Base-by-base conservation (phyloP, 2,113 vertebrate species). In the Petaurus breviceps region DNA sequence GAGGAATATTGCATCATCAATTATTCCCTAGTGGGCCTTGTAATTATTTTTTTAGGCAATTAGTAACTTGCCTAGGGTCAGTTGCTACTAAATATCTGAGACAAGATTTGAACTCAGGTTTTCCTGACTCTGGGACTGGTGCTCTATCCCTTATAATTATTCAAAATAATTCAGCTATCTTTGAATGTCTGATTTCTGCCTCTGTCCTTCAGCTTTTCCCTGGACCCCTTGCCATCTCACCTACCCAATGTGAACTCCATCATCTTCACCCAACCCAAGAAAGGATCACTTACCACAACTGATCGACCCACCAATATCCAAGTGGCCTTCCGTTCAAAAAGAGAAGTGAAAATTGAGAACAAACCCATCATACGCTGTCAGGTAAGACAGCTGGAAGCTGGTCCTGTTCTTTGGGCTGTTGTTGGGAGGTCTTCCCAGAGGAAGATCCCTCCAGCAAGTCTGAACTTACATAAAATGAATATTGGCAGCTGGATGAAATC, bases 281-380 rank as follows among this genome's bases (percentile, higher is more conserved):
- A 97, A 2, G 99, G 99, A 0, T 12, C 95, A 50, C 98, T 99
- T 90, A 11, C 94, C 25, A 91, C 97, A 92, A 96, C 94, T 0
- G 98, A 99, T 46, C 98, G 98, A n/a, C 94, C 98, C 12, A 97
- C 97, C 24, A 96, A 92, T 2, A 96, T 99, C 50, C 98, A 99
- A 91, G 95, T 99, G 5, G 0, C 96, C 90, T 99, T 99, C 96
- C 98, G 95, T 51, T 98, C 99, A 26, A 98, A 94, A 68, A 97
- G n/a, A 26, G 99, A 99, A 96, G 90, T 99, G 9, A 96, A 77
- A 2, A 97, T 99, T 0, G 98, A 95, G 90, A 98, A 99, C 43
- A 98, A 99, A 19, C 98, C 99, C 24, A 26, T 99, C 97, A 97
- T 99, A 51, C 94, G 89, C 23, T 99, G 99, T 97, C 99, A 99